Conservation (phyloP, 2,797 vertebrate species). For the Loriculus beryllinus region DNA sequence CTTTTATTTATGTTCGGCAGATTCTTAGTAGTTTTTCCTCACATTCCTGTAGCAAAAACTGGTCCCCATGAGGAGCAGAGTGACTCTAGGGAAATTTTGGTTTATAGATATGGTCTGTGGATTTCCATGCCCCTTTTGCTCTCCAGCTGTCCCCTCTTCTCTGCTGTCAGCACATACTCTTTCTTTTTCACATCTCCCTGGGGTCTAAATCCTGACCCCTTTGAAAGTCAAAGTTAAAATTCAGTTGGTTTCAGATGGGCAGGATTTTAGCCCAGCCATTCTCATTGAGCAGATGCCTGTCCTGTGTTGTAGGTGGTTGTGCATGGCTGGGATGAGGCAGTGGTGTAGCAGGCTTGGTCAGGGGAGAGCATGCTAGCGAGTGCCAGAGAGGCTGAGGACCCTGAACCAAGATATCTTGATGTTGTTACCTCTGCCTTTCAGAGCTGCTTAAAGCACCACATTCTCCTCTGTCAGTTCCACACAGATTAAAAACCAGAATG, state of each 20-base stretch:
- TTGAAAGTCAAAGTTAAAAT: neutral
- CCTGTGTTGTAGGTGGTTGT: fast-evolving
- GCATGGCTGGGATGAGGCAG: neutral
- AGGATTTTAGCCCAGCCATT: neutral
- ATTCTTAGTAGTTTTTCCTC: neutral
- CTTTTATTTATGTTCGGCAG: neutral
- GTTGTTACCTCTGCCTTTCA: slow-evolving; percentile 13
- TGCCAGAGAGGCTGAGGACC: neutral
- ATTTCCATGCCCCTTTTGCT: neutral
- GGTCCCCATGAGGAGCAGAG: neutral
- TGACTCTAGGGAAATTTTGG: neutral
- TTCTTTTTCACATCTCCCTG: neutral
- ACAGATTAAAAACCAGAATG: slow-evolving; percentile 15
- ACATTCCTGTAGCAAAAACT: neutral
- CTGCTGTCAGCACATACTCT: neutral
- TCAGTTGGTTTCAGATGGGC: neutral
- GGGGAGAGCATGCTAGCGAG: neutral
- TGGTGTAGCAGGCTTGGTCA: neutral
- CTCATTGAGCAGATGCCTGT: neutral
- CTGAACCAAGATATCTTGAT: neutral
- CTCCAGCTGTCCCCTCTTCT: neutral
- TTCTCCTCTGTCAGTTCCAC: neutral
- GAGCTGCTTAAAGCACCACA: neutral
- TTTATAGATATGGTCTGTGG: neutral
- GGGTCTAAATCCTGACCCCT: neutral